Percentiles rank a stretch among this genome's conserved stretches.
Conservation (phyloP, 2,888 invertebrate genomes). For the Chloromyia formosa region DNA sequence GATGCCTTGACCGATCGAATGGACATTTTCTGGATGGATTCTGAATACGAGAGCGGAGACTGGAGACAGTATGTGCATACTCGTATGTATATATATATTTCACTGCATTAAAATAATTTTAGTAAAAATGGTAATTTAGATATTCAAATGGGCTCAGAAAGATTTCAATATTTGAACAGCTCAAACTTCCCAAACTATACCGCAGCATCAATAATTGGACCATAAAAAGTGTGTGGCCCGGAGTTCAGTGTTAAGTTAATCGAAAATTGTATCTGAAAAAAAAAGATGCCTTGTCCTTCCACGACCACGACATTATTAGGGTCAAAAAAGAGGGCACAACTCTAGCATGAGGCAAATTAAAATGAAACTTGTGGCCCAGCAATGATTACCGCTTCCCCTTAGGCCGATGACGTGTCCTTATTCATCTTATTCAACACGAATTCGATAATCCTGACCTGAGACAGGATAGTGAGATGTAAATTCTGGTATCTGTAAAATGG, state of each 20-base stretch:
- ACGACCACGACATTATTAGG: neutral
- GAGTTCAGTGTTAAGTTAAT: neutral
- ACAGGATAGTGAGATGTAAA: too few species aligned
- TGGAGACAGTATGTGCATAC: neutral
- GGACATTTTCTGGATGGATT: neutral
- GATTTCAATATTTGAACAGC: neutral
- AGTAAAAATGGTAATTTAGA: neutral
- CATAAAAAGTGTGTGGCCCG: neutral
- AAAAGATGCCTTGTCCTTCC: neutral
- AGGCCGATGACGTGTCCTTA: too few species aligned
- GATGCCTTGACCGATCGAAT: slow-evolving; percentile 3
- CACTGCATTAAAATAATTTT: too few species aligned
- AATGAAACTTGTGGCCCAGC: neutral
- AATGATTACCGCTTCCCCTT: neutral
- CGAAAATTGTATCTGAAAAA: neutral
- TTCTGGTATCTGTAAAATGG: too few species aligned
- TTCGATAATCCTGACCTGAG: too few species aligned
- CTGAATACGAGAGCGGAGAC: neutral
- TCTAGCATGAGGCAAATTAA: neutral
- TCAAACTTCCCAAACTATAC: too few species aligned
- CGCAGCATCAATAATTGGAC: slow-evolving; percentile 22
- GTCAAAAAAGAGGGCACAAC: neutral
- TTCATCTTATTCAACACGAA: too few species aligned
- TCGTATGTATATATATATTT: too few species aligned
- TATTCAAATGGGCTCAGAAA: neutral